Evolutionary conservation across 2,113 vertebrate genomes (phyloP).

Genomic region (Apeltes quadracus): DNA sequence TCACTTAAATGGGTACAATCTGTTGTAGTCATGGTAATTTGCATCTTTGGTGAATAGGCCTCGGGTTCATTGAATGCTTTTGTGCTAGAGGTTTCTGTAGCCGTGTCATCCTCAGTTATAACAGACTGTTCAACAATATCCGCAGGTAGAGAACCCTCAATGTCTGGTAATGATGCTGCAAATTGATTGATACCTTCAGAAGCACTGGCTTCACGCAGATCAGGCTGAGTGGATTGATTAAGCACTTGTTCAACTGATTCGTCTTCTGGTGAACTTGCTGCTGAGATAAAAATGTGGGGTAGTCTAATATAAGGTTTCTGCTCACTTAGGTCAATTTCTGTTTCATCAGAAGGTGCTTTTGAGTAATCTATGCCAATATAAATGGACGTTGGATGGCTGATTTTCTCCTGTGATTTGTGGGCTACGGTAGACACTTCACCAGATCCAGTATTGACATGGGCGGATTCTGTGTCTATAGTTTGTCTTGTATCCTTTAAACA

Average conservation of each 20-base stretch:
- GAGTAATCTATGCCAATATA: constrained; percentile 66
- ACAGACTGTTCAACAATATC: constrained; percentile 11
- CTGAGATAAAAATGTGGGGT: constrained; percentile 77
- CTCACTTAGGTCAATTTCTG: constrained; percentile 40
- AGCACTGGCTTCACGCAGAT: constrained; percentile 15
- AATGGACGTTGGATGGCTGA: constrained; percentile 45
- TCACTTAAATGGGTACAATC: constrained; percentile 17
- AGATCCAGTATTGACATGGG: neutral
- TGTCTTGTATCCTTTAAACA: constrained; percentile 22
- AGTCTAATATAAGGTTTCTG: constrained; percentile 49
- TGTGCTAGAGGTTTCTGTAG: constrained; percentile 14
- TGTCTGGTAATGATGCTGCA: neutral
- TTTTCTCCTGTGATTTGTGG: constrained; percentile 21
- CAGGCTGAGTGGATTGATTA: constrained; percentile 14
- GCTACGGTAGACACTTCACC: neutral
- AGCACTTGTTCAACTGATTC: constrained; percentile 42
- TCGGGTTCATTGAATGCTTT: constrained; percentile 15
- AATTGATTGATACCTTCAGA: constrained; percentile 14
- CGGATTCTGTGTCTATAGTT: neutral
- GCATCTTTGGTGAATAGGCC: constrained; percentile 18
- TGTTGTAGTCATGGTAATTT: neutral
- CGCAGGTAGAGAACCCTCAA: constrained; percentile 29
- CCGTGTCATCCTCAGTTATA: neutral
- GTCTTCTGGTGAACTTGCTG: constrained; percentile 77
- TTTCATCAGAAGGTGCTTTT: constrained; percentile 25